These are phyloP conservation scores for Acleris cristana DNA, from an alignment of 2,888 invertebrate genomes.

Conservation along the genomic window DNA sequence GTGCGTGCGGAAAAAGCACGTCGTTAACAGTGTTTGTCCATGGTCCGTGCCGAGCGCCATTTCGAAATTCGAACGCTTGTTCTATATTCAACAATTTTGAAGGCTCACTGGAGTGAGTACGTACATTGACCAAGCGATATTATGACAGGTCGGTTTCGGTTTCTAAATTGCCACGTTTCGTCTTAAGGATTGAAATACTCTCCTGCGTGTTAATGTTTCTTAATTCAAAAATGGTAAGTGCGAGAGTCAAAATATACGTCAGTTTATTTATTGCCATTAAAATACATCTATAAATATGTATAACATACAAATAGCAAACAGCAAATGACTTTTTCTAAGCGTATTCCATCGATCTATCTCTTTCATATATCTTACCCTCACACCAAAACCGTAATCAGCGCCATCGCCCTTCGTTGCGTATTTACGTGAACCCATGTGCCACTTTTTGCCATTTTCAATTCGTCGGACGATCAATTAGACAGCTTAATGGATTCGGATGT, in stretches of 20 bases:
- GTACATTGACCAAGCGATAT: no score
- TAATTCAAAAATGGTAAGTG: no score
- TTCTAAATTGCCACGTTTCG: no score
- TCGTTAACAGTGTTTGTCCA: constrained; percentile 32
- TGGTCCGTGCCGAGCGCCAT: constrained; percentile 30
- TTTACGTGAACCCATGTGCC: constrained; percentile 36
- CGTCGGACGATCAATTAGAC: constrained; percentile 75
- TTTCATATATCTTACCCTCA: neutral
- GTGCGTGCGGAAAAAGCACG: constrained; percentile 35
- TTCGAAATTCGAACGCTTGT: constrained; percentile 29
- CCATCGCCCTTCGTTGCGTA: constrained; percentile 23
- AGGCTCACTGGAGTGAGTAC: neutral
- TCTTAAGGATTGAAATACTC: no score
- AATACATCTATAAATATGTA: no score
- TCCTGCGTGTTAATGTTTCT: no score
- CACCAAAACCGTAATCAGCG: neutral
- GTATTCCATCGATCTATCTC: neutral
- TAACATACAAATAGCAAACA: no score
- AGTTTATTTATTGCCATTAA: no score
- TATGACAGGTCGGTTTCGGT: no score
- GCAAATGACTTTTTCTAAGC: no score
- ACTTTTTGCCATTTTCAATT: constrained; percentile 78
- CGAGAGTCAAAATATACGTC: no score
- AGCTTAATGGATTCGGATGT: constrained; percentile 78
- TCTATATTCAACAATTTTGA: constrained; percentile 22